Conservation (phyloP, 2,113 vertebrate species). For the Cisticola juncidis region DNA sequence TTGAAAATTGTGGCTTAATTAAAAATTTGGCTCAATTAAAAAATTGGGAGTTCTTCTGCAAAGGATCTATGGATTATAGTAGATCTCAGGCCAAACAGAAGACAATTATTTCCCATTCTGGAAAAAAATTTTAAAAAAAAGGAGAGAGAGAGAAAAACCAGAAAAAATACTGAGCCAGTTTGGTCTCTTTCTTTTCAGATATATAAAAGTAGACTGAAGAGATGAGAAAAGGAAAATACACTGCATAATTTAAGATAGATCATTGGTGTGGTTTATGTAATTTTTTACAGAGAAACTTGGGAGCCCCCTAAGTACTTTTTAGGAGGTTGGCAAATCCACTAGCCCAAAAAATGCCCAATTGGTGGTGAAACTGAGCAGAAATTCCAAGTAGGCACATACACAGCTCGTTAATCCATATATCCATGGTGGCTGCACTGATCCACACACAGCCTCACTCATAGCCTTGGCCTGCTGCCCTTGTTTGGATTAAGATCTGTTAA, state of each 20-base stretch:
- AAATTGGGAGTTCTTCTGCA: background rate
- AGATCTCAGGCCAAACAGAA: background rate
- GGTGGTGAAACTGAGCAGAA: background rate
- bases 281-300: background rate
- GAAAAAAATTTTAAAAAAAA: background rate
- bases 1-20: background rate
- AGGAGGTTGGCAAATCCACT: background rate
- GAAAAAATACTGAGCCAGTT: background rate
- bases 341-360: background rate
- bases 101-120: background rate
- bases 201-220: background rate
- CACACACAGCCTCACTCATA: background rate
- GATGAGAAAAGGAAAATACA: background rate
- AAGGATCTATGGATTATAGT: background rate
- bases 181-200: background rate
- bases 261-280: background rate
- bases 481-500: background rate
- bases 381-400: background rate
- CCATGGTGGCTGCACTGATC: background rate
- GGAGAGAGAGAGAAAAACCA: background rate
- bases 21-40: too few relatives aligned
- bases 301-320: fast-evolving
- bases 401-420: background rate
- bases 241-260: background rate
- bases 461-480: background rate